These are phyloP conservation scores for Tanaodytes sp. DNA, from an alignment of 2,888 invertebrate species.

Conservation along the genomic window DNA sequence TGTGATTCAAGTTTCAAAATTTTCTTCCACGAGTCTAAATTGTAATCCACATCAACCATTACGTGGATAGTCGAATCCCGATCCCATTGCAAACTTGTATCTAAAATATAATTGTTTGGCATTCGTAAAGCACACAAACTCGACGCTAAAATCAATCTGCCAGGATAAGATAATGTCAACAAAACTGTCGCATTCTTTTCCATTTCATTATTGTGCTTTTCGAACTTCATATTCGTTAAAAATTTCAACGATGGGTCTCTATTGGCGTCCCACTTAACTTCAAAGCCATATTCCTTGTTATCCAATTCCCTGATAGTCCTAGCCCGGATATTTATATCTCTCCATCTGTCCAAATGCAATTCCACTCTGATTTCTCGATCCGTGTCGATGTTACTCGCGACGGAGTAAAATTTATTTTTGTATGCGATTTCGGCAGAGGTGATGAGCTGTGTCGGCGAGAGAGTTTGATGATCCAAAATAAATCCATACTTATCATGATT, in stretches of 20 bases:
- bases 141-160: constrained; percentile 80
- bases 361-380: constrained; percentile 80
- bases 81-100: constrained; percentile 81
- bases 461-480: constrained; percentile 77
- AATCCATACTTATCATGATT: constrained; percentile 80
- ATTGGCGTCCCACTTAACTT: constrained; percentile 90
- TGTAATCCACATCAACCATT: constrained; percentile 77
- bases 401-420: constrained; percentile 80
- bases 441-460: constrained; percentile 77
- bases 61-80: constrained; percentile 78
- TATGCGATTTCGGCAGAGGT: constrained; percentile 81
- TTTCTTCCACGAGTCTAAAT: constrained; percentile 71
- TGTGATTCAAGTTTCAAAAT: constrained; percentile 72
- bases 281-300: constrained; percentile 80
- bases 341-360: constrained; percentile 84
- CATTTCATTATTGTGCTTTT: constrained; percentile 73
- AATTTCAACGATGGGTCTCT: constrained; percentile 85
- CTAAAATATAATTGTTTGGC: constrained; percentile 71
- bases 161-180: constrained; percentile 82
- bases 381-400: constrained; percentile 79
- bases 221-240: constrained; percentile 77
- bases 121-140: constrained; percentile 78
- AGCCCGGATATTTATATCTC: constrained; percentile 82
- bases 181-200: constrained; percentile 79
- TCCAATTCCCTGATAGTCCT: constrained; percentile 77